phyloP scores from a whole-genome alignment of 2,888 invertebrate species.

The Melinopterus prodromus region DNA sequence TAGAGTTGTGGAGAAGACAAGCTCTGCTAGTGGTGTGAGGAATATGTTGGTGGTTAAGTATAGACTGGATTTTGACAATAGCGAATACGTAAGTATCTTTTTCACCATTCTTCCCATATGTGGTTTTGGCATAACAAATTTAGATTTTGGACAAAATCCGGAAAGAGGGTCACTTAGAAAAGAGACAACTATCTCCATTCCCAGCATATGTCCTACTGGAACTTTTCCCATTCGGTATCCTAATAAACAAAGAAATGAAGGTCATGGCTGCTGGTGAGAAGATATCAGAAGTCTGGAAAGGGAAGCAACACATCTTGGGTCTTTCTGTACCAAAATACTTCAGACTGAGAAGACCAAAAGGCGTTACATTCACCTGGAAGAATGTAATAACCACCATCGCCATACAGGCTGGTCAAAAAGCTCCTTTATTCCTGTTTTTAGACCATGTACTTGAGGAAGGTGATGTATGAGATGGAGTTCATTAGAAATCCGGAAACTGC shows the following conservation, averaged over 20 bases:
- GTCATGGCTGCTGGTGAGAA: slow-evolving; percentile 83
- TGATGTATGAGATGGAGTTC: slow-evolving; percentile 86
- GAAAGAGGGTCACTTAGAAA: slow-evolving; percentile 52
- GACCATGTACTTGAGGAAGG: slow-evolving; percentile 70
- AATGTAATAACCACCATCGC: slow-evolving; percentile 67
- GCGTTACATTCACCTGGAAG: slow-evolving; percentile 83
- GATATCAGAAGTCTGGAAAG: slow-evolving; percentile 73
- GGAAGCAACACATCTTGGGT: slow-evolving; percentile 66
- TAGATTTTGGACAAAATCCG: slow-evolving; percentile 53
- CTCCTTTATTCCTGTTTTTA: neutral
- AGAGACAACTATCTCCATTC: slow-evolving; percentile 65
- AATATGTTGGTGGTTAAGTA: slow-evolving; percentile 69
- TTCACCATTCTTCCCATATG: neutral
- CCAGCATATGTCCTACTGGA: slow-evolving; percentile 76
- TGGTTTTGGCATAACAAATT: slow-evolving; percentile 31
- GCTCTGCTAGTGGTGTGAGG: slow-evolving; percentile 56
- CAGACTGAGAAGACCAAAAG: slow-evolving; percentile 81
- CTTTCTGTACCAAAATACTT: slow-evolving; percentile 75
- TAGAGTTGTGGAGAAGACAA: slow-evolving; percentile 73
- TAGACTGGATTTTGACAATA: slow-evolving; percentile 87
- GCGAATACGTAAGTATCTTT: slow-evolving; percentile 69
- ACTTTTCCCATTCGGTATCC: slow-evolving; percentile 88
- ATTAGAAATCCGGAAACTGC: slow-evolving; percentile 59
- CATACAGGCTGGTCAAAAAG: neutral
- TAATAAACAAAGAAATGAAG: slow-evolving; percentile 78